Base-by-base conservation (phyloP, 2,888 invertebrate genomes). In the Julus scanicus region DNA sequence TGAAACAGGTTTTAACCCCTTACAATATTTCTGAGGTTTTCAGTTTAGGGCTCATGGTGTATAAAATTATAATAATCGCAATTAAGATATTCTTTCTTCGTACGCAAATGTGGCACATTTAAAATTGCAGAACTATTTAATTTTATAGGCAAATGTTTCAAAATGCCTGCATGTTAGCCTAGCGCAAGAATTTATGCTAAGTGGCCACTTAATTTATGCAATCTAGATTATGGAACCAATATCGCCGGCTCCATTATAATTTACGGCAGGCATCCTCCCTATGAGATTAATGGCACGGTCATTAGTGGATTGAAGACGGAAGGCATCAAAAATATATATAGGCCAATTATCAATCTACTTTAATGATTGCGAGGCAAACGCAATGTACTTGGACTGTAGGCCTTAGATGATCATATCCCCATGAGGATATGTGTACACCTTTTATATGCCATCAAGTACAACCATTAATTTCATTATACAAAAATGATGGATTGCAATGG, bases 191-290 rank as follows among this genome's bases (percentile, higher is more conserved):
- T 80, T 71, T 71, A 71, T 71, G 71, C 29, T 80, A 80, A 80
- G 80, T 80, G 80, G 80, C 80, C 80, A 80, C 80, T 80, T 80
- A 80, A 80, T 80, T 80, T 80, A 80, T 80, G 37, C 80, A 80
- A 80, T 80, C 80, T 15, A 80, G 37, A 80, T 80, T 80, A 80
- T 80, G 37, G 37, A 80, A 80, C 80, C 80, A 80, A 80, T 80
- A 80, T 37, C 37, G 80, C 37, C 80, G 80, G 80, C 37, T 80
- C 37, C 13, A 80, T 80, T 37, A 80, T 80, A 80, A 80, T 80
- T 80, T 80, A 37, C 37, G 2, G 80, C 80, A 15, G 11, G 80
- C 80, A 80, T 37, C 80, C 37, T 80, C 80, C 37, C 37, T 80
- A 29, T 15, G 80, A 80, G 80, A 80, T 80, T 80, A 80, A 80